Percentiles rank a stretch among this genome's conserved stretches.
phyloP scores from a whole-genome alignment of 2,888 invertebrate species.

The Coenonympha arcania region DNA sequence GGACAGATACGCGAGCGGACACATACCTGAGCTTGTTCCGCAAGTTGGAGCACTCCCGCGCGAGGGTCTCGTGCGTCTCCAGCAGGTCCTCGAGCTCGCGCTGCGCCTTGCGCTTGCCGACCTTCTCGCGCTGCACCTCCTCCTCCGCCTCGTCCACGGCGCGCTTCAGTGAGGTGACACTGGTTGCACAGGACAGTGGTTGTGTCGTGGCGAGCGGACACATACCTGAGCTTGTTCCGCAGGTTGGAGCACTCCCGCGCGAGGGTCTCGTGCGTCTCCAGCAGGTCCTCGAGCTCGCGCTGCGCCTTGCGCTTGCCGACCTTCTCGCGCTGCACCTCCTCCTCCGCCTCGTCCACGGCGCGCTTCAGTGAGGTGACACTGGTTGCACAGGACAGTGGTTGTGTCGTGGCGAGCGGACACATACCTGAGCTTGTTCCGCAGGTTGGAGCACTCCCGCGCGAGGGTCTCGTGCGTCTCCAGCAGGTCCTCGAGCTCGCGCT shows the following conservation, averaged over 20 bases:
- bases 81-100: slow-evolving; percentile 97
- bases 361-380: too few relatives aligned
- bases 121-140: slow-evolving; percentile 94
- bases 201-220: slow-evolving; percentile 88
- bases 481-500: slow-evolving; percentile 97
- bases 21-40: slow-evolving; percentile 87
- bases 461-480: slow-evolving; percentile 93
- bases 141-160: slow-evolving; percentile 99
- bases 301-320: slow-evolving; percentile 96
- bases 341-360: slow-evolving; percentile 98
- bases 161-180: too few relatives aligned
- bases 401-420: slow-evolving; percentile 86
- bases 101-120: slow-evolving; percentile 95
- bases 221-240: slow-evolving; percentile 87
- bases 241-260: slow-evolving; percentile 89
- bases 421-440: slow-evolving; percentile 91
- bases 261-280: slow-evolving; percentile 93
- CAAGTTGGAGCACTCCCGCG: slow-evolving; percentile 88
- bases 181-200: too few relatives aligned
- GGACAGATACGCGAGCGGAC: too few relatives aligned
- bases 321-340: slow-evolving; percentile 95
- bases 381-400: too few relatives aligned
- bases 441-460: slow-evolving; percentile 87
- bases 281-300: slow-evolving; percentile 96
- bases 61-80: slow-evolving; percentile 92